Percentiles rank a stretch among this genome's conserved stretches.
Evolutionary conservation across 30 jellyfish, hydroid and myxozoan genomes (phyloP).

Genomic region (Pelagia noctiluca): DNA sequence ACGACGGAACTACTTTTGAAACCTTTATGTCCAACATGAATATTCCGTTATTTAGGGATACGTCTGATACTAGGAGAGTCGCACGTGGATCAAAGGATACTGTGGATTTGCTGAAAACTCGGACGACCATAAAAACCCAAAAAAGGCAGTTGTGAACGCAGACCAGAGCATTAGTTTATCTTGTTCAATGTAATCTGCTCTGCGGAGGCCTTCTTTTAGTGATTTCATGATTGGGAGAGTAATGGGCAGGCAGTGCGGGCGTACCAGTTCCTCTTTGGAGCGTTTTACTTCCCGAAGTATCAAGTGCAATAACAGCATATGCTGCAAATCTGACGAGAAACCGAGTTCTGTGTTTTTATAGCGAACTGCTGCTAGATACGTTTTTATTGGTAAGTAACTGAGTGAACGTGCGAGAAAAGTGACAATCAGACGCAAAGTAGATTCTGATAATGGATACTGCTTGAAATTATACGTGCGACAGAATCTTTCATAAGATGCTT

Average conservation of each 20-base stretch:
- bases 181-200: neutral
- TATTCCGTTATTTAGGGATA: neutral
- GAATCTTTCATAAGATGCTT: too few species aligned
- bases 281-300: constrained; percentile 10
- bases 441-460: too few species aligned
- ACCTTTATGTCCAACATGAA: neutral
- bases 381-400: too few species aligned
- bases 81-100: neutral
- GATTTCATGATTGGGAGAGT: neutral
- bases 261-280: neutral
- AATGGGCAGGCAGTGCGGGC: constrained; percentile 11
- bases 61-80: constrained; percentile 1
- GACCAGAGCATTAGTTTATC: constrained; percentile 4
- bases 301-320: neutral
- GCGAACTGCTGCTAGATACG: too few species aligned
- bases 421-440: too few species aligned
- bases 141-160: constrained; percentile 4
- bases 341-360: too few species aligned
- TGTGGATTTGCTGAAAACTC: constrained; percentile 7
- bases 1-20: constrained; percentile 6
- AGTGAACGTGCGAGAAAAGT: too few species aligned
- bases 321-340: neutral
- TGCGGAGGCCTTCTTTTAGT: constrained; percentile 21
- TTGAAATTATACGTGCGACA: too few species aligned
- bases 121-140: constrained; percentile 16